Percentiles rank a stretch among this genome's conserved stretches.
These are phyloP conservation scores for Neolamprologus sp. DNA, from an alignment of 2,113 vertebrate species.

Conservation along the genomic window DNA sequence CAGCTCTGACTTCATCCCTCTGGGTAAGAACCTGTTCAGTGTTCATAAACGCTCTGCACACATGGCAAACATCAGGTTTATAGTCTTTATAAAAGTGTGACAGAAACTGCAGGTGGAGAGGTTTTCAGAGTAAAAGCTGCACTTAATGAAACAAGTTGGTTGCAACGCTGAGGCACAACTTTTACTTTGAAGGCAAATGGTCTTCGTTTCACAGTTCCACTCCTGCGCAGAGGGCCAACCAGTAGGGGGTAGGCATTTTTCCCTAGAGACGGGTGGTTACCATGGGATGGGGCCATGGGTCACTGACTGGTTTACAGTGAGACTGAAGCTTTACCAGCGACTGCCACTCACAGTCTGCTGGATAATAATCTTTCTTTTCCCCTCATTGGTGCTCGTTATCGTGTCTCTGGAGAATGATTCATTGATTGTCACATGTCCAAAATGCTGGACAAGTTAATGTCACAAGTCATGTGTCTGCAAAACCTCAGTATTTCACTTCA, in stretches of 20 bases:
- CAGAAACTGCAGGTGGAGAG: neutral
- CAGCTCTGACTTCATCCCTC: slow-evolving; percentile 91
- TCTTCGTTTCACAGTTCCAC: neutral
- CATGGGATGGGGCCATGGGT: neutral
- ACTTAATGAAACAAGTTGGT: neutral
- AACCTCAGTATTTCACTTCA: neutral
- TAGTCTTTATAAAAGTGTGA: neutral
- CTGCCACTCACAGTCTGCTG: neutral
- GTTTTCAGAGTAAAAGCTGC: neutral
- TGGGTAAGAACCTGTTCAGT: slow-evolving; percentile 77
- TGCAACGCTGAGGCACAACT: neutral
- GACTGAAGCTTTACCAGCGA: neutral
- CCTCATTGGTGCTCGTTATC: neutral
- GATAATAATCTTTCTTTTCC: neutral
- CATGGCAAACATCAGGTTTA: neutral
- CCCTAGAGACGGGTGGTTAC: neutral
- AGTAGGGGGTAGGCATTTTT: neutral
- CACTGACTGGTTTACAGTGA: neutral
- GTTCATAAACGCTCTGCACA: neutral
- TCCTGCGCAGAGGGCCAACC: neutral
- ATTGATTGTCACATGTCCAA: neutral
- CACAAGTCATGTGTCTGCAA: neutral
- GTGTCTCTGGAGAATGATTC: rapidly evolving
- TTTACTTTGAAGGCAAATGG: neutral
- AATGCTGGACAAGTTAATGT: neutral